These are phyloP conservation scores for Indicator indicator DNA, from an alignment of 2,113 vertebrate species.

Conservation along the genomic window DNA sequence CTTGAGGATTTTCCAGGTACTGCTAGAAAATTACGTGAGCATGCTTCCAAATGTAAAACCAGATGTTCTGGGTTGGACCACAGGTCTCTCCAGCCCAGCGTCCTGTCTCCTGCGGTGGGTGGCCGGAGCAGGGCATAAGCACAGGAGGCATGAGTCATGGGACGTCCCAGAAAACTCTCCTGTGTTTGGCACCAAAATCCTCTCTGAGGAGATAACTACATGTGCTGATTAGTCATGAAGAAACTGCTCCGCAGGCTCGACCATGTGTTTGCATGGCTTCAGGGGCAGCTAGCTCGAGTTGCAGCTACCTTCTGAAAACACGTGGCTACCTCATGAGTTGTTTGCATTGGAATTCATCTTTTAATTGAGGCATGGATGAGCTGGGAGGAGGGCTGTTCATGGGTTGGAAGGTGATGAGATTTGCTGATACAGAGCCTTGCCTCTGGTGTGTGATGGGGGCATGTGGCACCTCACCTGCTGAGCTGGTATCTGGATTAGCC, in stretches of 20 bases:
- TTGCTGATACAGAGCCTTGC: neutral
- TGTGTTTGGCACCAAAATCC: neutral
- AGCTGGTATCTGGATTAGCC: neutral
- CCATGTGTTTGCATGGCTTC: accelerated
- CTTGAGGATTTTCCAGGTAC: constrained; percentile 60
- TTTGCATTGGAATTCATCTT: neutral
- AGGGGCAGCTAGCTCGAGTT: neutral
- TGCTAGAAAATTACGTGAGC: constrained; percentile 38
- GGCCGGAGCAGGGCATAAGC: neutral
- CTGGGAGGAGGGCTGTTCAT: neutral
- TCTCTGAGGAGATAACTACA: neutral
- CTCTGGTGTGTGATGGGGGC: neutral
- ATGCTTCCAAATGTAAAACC: constrained; percentile 1
- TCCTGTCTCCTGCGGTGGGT: neutral
- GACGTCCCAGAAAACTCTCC: neutral
- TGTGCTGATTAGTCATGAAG: neutral
- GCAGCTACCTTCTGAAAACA: neutral
- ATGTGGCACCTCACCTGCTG: neutral
- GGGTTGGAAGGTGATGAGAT: neutral
- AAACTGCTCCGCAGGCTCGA: neutral
- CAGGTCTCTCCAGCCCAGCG: neutral
- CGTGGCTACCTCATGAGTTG: neutral
- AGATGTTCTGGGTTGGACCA: constrained; percentile 18
- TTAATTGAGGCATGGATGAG: neutral
- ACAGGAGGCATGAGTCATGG: neutral